Evolutionary conservation across 2,797 vertebrate species (phyloP), one percentile per base, ranked within the genome.

Genomic region (Steatocranus sp.): DNA sequence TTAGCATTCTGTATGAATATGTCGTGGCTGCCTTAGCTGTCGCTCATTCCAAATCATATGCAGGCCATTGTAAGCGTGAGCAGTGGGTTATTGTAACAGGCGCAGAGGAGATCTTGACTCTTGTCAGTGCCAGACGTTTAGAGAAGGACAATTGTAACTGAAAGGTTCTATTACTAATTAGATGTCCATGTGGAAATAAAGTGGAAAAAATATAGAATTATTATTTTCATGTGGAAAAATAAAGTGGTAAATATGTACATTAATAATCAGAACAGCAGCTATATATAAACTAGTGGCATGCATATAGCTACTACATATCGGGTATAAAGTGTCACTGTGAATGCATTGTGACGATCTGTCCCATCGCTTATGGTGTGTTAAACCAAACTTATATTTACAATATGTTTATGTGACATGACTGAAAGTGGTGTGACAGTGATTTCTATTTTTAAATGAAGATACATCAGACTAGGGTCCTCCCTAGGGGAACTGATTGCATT

Each of bases 1-100:
- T 94, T 94, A 93, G 89, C 86, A 86, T 87, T 90, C 83, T 90
- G 81, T 78, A 81, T 82, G 90, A 91, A 93, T 90, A 88, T 86
- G 81, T 86, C 73, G 17, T 66, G 74, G 87, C 83, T 75, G 84
- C 79, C 80, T 83, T 53, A 78, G 82, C 88, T 92, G 90, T 92
- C 89, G 11, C 88, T 89, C 91, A 93, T 38, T 87, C 70, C 20
- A 50, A 87, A 88, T 90, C 86, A 38, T 36, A 86, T 56, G 63
- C 76, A 83, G 68, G 63, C 87, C 23, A 84, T 91, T 88, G 87
- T 89, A 78, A 32, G 36, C 66, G 61, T 73, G 79, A 90, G 88
- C 11, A n/a, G 27, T 36, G 81, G 68, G 20, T 78, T 78, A 91
- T 90, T 92, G 80, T 82, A 79, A 85, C 56, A 83, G 85, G 89